phyloP scores from a whole-genome alignment of 2,888 invertebrate genomes.

The Cordilura impudica region DNA sequence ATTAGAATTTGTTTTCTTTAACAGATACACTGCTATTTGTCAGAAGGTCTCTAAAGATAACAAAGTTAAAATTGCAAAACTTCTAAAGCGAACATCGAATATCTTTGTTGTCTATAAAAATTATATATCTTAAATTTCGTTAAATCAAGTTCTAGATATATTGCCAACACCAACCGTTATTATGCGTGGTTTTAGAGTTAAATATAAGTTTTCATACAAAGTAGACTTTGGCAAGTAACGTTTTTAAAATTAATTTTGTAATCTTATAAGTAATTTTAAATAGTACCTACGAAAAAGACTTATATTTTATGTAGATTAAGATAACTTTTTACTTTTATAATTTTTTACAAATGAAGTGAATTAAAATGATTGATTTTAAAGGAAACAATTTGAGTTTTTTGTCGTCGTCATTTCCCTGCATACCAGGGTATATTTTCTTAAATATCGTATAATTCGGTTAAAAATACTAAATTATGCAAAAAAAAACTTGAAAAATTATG shows the following conservation, averaged over 20 bases:
- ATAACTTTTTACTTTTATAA: neutral
- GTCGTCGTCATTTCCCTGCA: neutral
- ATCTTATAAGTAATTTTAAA: neutral
- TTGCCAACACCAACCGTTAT: conserved; percentile 21
- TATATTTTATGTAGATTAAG: neutral
- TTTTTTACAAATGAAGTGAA: conserved; percentile 2
- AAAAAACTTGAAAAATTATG: too few species aligned
- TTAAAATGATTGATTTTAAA: too few species aligned
- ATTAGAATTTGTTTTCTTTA: too few species aligned
- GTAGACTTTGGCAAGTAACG: conserved; percentile 1
- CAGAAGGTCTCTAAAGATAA: too few species aligned
- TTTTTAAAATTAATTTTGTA: neutral
- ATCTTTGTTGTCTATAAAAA: conserved; percentile 21
- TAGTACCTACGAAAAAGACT: too few species aligned
- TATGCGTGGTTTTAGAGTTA: neutral
- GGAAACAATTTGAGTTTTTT: neutral
- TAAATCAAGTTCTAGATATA: conserved; percentile 22
- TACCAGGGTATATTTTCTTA: too few species aligned
- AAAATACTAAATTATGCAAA: too few species aligned
- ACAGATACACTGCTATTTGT: too few species aligned
- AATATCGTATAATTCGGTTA: neutral
- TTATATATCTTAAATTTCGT: conserved; percentile 26
- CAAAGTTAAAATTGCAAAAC: conserved; percentile 23
- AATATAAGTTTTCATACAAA: conserved; percentile 7
- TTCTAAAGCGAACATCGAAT: conserved; percentile 22